Percentiles rank a stretch among this genome's conserved stretches.
Conservation (phyloP, 2,888 invertebrate species). For the Apomyelois bistriatella region DNA sequence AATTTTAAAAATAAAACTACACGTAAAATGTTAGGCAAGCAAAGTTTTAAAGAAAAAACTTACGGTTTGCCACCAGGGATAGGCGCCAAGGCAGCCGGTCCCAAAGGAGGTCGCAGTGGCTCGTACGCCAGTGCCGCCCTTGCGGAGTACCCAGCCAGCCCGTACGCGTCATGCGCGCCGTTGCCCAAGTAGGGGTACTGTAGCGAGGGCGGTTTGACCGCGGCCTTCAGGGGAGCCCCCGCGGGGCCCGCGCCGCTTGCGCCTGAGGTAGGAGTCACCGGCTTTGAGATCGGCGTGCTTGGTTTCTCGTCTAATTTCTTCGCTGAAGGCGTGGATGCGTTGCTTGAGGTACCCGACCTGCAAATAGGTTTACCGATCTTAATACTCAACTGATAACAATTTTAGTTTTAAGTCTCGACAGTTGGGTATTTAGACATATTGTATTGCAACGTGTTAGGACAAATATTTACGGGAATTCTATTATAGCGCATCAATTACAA, state of each 20-base stretch:
- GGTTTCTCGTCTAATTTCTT: conserved; percentile 94
- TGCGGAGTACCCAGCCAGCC: conserved; percentile 74
- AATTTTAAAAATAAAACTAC: too few relatives aligned
- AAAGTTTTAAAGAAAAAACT: conserved; percentile 60
- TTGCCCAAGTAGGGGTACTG: conserved; percentile 83
- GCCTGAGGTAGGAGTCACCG: conserved; percentile 90
- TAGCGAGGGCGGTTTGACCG: conserved; percentile 79
- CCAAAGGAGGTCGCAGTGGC: conserved; percentile 72
- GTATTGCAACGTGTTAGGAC: too few relatives aligned
- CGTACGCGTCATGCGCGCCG: conserved; percentile 73
- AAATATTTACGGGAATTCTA: too few relatives aligned
- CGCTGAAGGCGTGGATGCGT: conserved; percentile 93
- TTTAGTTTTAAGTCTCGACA: too few relatives aligned
- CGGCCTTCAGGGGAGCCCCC: conserved; percentile 77
- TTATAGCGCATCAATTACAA: too few relatives aligned
- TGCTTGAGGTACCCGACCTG: conserved; percentile 92
- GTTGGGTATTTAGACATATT: too few relatives aligned
- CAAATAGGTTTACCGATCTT: conserved; percentile 19
- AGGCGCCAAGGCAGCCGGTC: conserved; percentile 81
- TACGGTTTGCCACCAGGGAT: conserved; percentile 93
- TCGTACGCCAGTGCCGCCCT: conserved; percentile 73
- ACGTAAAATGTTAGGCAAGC: too few relatives aligned
- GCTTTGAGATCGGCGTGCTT: conserved; percentile 93
- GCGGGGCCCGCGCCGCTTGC: conserved; percentile 80
- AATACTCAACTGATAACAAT: background rate